A percentile compares a stretch with the other conserved stretches of the same genome.
Evolutionary conservation across 2,113 vertebrate species (phyloP).

Genomic region (Hassar affinis): DNA sequence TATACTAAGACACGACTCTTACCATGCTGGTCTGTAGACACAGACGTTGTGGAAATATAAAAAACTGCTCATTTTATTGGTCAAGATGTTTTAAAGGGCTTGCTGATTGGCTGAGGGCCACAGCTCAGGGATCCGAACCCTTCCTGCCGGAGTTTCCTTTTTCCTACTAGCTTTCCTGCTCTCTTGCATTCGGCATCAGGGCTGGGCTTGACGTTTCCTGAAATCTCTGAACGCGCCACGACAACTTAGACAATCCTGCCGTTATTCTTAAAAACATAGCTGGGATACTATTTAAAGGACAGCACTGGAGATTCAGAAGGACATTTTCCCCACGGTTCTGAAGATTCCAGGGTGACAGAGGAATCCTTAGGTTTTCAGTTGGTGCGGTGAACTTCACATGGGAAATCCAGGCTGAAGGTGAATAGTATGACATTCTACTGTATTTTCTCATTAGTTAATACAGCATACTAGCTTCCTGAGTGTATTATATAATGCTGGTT

Average conservation of each 20-base stretch:
- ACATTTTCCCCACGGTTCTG: not conserved
- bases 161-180: slow-evolving; percentile 51
- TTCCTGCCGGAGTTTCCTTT: slow-evolving; percentile 54
- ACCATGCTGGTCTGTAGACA: not conserved
- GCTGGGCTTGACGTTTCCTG: slow-evolving; percentile 48
- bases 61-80: slow-evolving; percentile 28
- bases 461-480: not conserved
- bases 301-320: not conserved
- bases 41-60: not conserved
- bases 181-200: slow-evolving; percentile 36
- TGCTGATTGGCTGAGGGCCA: slow-evolving; percentile 46
- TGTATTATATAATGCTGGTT: not conserved
- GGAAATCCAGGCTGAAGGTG: slow-evolving; percentile 49
- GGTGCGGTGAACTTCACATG: slow-evolving; percentile 36
- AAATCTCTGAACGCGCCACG: slow-evolving; percentile 37
- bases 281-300: slow-evolving; percentile 24
- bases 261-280: not conserved
- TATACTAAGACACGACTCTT: not conserved
- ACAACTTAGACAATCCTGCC: slow-evolving; percentile 3
- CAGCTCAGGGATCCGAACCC: slow-evolving; percentile 30
- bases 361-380: not conserved
- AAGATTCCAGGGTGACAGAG: slow-evolving; percentile 10
- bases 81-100: not conserved
- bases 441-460: not conserved
- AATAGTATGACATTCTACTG: slow-evolving; percentile 3